Base-by-base conservation (phyloP, 37 sponge, comb jelly and placozoan species). In the Halichondria panicea region DNA sequence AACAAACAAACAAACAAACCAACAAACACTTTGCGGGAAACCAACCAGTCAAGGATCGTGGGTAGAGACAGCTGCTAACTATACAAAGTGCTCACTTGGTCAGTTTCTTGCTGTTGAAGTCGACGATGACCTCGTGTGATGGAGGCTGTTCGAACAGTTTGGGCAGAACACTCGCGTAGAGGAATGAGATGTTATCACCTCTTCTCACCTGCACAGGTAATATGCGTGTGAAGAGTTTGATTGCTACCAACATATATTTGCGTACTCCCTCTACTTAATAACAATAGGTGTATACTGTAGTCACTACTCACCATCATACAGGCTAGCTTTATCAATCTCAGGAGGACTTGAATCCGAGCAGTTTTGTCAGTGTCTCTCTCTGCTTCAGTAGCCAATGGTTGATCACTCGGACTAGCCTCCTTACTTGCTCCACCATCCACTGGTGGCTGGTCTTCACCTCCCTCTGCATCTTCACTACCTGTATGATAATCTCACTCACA, bases 111-210 rank as follows among this genome's bases (percentile, higher is more conserved):
- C 60, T 58, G 55, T 75, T 75, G 45, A 33, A 45, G 3, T 39
- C 21, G 55, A 13, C 31, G 52, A 27, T 36, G 38, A 12, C 24
- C 3, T 31, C 22, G 34, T 27, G 59, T 70, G 50, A 1, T 54
- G 69, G 72, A 24, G 37, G 33, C 25, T 63, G 48, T 9, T 15
- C 37, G 54, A 88, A 76, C 31, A 92, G 68, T 35, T 80, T 84
- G 19, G 93, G 93, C 4, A 92, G 81, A 12, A 45, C 66, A 75
- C 82, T 88, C 28, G 85, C 84, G 80, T 37, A 92, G 63, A 92
- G 21, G 66, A 66, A 92, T 0, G 79, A 60, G 8, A 88, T 81
- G 48, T 92, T 84, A 43, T 92, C 93, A n/a, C 93, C 93, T 66
- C 63, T 80, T 37, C 69, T 64, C 7, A 88, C 54, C 93, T 92